Conservation (phyloP, 2,113 vertebrate genomes). For the Nothocercus nigrocapillus region DNA sequence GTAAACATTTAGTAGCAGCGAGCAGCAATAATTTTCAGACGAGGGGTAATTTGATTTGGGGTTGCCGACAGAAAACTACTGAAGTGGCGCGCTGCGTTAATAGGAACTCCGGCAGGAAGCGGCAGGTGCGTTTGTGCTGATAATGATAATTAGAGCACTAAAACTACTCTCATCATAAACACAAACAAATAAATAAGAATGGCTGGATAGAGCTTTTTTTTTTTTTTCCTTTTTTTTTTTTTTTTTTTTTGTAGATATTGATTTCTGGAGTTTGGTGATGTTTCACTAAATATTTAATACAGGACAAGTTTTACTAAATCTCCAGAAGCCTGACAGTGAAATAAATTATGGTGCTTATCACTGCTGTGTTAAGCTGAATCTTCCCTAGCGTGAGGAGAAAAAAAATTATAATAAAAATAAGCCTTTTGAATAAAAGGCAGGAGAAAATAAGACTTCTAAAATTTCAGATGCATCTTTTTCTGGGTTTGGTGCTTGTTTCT, state of each 20-base stretch:
- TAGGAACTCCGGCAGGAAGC: constrained; percentile 22
- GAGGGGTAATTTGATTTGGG: constrained; percentile 48
- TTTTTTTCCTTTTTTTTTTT: neutral
- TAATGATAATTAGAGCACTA: constrained; percentile 55
- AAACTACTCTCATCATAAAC: constrained; percentile 33
- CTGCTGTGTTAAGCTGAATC: neutral
- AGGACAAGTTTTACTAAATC: neutral
- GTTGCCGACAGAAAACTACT: constrained; percentile 34
- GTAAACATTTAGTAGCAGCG: neutral
- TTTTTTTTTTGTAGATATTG: neutral
- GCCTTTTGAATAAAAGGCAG: neutral
- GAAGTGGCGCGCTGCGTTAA: constrained; percentile 46
- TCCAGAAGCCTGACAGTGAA: neutral
- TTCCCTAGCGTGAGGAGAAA: no score
- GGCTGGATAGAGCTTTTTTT: neutral
- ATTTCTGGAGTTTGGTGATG: neutral
- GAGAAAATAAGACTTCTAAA: neutral
- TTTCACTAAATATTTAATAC: neutral
- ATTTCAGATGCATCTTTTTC: neutral
- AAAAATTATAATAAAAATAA: no score
- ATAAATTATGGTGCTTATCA: neutral
- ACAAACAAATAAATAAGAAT: constrained; percentile 24
- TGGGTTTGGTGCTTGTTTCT: neutral
- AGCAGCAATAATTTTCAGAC: constrained; percentile 43
- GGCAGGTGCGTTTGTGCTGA: constrained; percentile 57